phyloP scores from a whole-genome alignment of 2,888 invertebrate genomes.

The Lydus trimaculatus region DNA sequence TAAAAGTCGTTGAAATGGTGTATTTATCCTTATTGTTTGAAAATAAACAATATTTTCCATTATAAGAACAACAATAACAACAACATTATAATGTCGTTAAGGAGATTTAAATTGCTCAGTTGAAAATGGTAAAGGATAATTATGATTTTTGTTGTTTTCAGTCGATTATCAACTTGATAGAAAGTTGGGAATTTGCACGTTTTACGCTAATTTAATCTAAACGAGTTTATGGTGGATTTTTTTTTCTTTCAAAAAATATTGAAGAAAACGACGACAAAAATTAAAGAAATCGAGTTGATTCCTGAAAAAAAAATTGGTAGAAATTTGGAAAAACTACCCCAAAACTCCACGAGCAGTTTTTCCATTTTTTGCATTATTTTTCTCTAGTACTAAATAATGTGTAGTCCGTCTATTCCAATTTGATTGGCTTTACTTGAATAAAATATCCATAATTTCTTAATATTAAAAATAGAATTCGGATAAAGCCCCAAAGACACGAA shows the following conservation, averaged over 20 bases:
- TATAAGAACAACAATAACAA: neutral
- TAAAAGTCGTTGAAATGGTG: neutral
- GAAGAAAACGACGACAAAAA: neutral
- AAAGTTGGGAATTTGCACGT: neutral
- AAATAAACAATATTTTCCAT: neutral
- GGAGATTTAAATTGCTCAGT: neutral
- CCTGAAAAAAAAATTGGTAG: no score
- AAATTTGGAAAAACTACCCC: no score
- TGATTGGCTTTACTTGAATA: no score
- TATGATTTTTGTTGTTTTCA: neutral
- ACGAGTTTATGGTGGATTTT: neutral
- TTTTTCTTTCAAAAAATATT: neutral
- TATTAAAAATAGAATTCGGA: no score
- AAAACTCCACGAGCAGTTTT: no score
- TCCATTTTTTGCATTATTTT: no score
- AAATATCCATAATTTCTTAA: no score
- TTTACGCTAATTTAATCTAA: neutral
- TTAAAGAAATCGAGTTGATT: no score
- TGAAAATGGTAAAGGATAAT: neutral
- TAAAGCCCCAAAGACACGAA: no score
- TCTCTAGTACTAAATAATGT: no score
- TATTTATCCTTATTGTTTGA: neutral
- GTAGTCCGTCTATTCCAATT: no score
- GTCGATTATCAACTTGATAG: neutral
- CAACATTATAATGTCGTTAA: conserved; percentile 1